These are phyloP conservation scores for Tolmerus cingulatus DNA, from an alignment of 2,888 invertebrate species.

Conservation along the genomic window DNA sequence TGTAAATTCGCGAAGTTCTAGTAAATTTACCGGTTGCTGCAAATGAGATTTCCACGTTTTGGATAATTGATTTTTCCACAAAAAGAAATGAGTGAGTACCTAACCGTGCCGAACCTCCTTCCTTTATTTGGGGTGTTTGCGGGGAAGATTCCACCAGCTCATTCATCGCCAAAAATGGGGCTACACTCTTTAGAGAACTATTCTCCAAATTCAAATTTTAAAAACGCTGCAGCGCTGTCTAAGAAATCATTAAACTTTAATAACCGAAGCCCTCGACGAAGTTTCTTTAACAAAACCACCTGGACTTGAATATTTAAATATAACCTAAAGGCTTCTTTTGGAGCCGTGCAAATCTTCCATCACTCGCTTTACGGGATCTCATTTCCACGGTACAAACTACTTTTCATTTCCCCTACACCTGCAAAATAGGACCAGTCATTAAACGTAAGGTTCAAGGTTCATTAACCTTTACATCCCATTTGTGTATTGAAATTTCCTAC, in stretches of 20 bases:
- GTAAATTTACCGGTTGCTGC: background rate
- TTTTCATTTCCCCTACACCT: background rate
- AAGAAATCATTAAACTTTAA: background rate
- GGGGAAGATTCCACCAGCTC: background rate
- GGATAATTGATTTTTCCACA: conserved; percentile 42
- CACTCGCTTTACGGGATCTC: background rate
- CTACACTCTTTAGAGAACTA: background rate
- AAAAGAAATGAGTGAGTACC: conserved; percentile 36
- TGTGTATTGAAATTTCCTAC: background rate
- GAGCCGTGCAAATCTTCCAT: background rate
- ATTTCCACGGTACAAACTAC: background rate
- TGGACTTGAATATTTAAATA: background rate
- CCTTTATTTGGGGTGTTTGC: background rate
- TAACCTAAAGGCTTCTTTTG: too few species aligned
- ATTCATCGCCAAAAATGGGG: background rate
- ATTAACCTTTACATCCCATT: background rate
- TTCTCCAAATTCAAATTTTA: background rate
- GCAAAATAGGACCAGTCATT: background rate
- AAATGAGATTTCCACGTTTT: conserved; percentile 9
- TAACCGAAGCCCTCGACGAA: background rate
- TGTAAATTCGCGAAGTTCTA: background rate
- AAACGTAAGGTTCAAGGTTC: background rate
- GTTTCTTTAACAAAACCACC: background rate
- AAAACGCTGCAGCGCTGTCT: background rate
- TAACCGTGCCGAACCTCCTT: background rate